Conservation (phyloP, 2,113 vertebrate genomes). For the Phalacrocorax aristotelis region DNA sequence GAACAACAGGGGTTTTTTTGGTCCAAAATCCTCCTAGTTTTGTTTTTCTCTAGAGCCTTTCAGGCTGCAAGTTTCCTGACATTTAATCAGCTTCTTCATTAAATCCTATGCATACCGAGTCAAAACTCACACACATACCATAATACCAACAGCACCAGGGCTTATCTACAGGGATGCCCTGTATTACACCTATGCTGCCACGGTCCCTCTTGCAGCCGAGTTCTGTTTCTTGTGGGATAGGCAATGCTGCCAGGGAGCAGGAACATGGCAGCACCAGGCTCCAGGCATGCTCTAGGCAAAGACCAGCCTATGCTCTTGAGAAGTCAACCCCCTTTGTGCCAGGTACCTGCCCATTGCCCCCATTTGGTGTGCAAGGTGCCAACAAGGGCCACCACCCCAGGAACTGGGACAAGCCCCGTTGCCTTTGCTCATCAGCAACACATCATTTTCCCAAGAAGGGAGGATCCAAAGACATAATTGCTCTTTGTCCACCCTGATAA, state of each 20-base stretch:
- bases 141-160: neutral
- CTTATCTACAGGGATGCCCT: neutral
- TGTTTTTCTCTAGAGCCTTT: neutral
- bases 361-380: neutral
- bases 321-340: neutral
- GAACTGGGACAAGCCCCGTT: neutral
- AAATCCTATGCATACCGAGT: rapidly evolving
- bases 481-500: neutral
- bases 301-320: neutral
- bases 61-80: neutral
- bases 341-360: neutral
- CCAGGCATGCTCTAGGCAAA: neutral
- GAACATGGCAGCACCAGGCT: neutral
- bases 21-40: neutral
- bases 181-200: neutral
- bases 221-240: neutral
- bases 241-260: neutral
- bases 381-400: neutral
- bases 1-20: neutral
- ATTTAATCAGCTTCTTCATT: neutral
- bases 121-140: neutral
- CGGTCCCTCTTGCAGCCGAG: neutral
- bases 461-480: neutral
- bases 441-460: neutral
- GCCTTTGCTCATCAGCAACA: neutral